A percentile compares a stretch with the other conserved stretches of the same genome.
phyloP scores from a whole-genome alignment of 2,888 invertebrate species.

The Drosophila basisetae region DNA sequence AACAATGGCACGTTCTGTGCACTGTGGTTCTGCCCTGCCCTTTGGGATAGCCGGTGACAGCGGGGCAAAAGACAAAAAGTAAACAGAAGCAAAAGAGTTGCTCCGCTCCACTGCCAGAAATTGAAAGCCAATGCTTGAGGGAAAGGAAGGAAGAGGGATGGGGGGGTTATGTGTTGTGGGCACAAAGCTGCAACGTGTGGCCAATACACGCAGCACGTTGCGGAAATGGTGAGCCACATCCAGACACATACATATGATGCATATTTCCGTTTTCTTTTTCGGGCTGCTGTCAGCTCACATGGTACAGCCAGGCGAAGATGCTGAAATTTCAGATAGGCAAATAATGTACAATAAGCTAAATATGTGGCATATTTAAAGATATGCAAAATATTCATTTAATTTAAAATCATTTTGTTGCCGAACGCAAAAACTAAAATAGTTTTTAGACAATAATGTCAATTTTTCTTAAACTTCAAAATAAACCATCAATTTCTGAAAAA shows the following conservation, averaged over 20 bases:
- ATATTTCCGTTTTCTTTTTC: constrained; percentile 6
- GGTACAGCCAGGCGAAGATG: background rate
- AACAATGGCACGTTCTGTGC: constrained; percentile 58
- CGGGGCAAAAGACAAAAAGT: constrained; percentile 47
- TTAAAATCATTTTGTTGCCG: too few species aligned
- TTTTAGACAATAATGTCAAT: background rate
- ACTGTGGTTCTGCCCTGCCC: constrained; percentile 11
- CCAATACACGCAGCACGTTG: constrained; percentile 20
- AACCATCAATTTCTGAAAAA: background rate
- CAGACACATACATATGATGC: constrained; percentile 6
- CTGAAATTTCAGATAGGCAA: constrained; percentile 14
- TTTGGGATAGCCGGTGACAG: background rate
- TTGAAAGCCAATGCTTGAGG: constrained; percentile 48
- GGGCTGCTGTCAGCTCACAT: constrained; percentile 20
- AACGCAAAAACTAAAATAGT: background rate
- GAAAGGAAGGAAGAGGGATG: background rate
- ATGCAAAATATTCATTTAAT: background rate
- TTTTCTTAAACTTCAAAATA: background rate
- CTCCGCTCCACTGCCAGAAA: constrained; percentile 39
- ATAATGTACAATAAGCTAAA: constrained; percentile 6
- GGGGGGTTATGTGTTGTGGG: background rate
- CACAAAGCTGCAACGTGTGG: constrained; percentile 29
- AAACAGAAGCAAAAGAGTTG: constrained; percentile 46
- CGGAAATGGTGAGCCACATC: constrained; percentile 19
- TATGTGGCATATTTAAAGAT: background rate